Base-by-base conservation (phyloP, 2,797 vertebrate species). In the Mus minutoides region DNA sequence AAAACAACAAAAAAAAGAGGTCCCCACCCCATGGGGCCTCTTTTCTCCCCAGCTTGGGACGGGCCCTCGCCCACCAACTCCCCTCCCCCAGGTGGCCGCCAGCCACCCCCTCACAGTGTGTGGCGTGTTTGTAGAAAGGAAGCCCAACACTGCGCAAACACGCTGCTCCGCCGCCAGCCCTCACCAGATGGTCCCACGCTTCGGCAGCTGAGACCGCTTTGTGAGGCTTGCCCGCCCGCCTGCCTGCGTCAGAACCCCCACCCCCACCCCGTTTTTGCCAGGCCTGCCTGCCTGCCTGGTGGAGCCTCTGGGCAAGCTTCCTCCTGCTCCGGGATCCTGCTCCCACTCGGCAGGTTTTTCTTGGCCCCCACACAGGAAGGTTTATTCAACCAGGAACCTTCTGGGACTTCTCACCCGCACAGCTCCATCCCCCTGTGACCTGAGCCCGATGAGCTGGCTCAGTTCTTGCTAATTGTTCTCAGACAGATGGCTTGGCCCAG, bases 151-250 rank as follows among this genome's bases (percentile, higher is more conserved):
- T 54, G 64, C 22, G 43, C 69, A 96, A 96, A 52, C 92, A 79
- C 95, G 79, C 89, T 97, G 98, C 98, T 97, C 97, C 83, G 67
- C 97, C 97, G 97, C 97, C 97, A 88, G 69, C 69, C 86, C 86
- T 75, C 96, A 92, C 98, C 98, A 98, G 98, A 98, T 98, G 98
- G 98, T 93, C 54, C 87, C 2, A 76, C 87, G 58, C 96, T 96
- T 89, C 58, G 73, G n/a, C 97, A 96, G 95, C 58, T 85, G 95
- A 89, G 91, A 49, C 0, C 3, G 90, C 75, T 31, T 29, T 43
- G 95, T 79, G 91, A 92, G 29, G 82, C 62, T 17, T 12, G 40
- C 84, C 69, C 2, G 24, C 56, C 78, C 2, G 24, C 56, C 54
- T 12, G 60, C 60, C 83, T 67, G 83, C 60, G 62, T 67, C 83